Percentiles rank a stretch among this genome's conserved stretches.
These are phyloP conservation scores for Parochlus steinenii DNA, from an alignment of 2,888 invertebrate genomes.

Conservation along the genomic window DNA sequence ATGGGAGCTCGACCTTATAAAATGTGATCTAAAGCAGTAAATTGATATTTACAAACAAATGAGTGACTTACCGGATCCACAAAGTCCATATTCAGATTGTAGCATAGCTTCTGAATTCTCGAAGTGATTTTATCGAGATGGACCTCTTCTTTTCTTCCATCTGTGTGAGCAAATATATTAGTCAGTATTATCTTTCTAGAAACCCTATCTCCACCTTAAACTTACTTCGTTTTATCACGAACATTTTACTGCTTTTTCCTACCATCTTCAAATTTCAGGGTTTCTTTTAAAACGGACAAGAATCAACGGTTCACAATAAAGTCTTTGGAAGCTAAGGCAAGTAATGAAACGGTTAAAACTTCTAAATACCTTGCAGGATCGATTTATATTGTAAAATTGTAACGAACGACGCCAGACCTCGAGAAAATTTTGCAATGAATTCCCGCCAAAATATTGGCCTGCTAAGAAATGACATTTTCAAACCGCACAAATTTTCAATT, in stretches of 20 bases:
- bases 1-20: neutral
- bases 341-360: no score
- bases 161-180: constrained; percentile 32
- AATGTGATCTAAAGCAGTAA: constrained; percentile 8
- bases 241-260: constrained; percentile 8
- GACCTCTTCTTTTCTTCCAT: constrained; percentile 79
- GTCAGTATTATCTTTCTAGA: neutral
- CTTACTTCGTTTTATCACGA: constrained; percentile 10
- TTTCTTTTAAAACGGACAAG: no score
- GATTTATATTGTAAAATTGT: no score
- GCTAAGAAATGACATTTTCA: no score
- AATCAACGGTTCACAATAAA: no score
- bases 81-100: constrained; percentile 89
- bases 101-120: constrained; percentile 85
- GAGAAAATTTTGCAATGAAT: no score
- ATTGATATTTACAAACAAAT: constrained; percentile 5
- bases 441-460: no score
- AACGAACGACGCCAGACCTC: no score
- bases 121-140: constrained; percentile 98
- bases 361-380: no score
- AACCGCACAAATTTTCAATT: no score
- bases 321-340: no score
- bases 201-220: neutral
- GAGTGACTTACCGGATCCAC: constrained; percentile 73
- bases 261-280: no score